phyloP scores from a whole-genome alignment of 2,113 vertebrate species.

The Anarhynchus alexandrinus region DNA sequence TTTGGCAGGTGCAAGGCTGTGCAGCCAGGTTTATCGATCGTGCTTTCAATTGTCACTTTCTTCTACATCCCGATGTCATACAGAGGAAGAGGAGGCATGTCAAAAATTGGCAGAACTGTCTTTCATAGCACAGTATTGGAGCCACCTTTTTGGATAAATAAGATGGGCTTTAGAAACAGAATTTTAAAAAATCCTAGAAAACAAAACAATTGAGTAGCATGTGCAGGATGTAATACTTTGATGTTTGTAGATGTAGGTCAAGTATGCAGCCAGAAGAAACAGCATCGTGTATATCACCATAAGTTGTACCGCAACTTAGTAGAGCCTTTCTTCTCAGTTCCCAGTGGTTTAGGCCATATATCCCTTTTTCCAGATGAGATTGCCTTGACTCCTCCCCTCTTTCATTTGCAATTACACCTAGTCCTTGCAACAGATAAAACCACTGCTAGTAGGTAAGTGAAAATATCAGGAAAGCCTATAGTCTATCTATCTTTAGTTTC shows the following conservation, averaged over 20 bases:
- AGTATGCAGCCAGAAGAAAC: not conserved
- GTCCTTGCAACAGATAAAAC: not conserved
- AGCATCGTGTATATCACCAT: accelerated
- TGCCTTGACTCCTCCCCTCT: not conserved
- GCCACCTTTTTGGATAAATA: not conserved
- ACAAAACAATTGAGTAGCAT: not conserved
- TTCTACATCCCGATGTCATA: not conserved
- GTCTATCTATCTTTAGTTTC: not conserved
- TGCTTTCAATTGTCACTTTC: not conserved
- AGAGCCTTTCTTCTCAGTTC: not conserved
- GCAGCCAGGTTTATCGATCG: accelerated
- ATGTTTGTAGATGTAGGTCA: not conserved
- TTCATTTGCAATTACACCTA: not conserved
- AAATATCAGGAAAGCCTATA: not conserved
- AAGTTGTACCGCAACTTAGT: not conserved
- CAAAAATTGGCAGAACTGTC: not conserved
- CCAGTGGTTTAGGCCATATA: not conserved
- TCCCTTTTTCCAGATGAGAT: not conserved
- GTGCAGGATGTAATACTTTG: not conserved
- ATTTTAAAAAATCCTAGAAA: not conserved
- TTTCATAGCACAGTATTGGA: not conserved
- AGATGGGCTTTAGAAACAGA: not conserved
- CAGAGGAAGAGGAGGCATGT: not conserved
- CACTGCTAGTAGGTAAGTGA: not conserved
- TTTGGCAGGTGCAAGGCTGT: not conserved